Percentiles rank a stretch among this genome's conserved stretches.
Conservation (phyloP, 2,113 vertebrate species). For the Pterocles orientalis region DNA sequence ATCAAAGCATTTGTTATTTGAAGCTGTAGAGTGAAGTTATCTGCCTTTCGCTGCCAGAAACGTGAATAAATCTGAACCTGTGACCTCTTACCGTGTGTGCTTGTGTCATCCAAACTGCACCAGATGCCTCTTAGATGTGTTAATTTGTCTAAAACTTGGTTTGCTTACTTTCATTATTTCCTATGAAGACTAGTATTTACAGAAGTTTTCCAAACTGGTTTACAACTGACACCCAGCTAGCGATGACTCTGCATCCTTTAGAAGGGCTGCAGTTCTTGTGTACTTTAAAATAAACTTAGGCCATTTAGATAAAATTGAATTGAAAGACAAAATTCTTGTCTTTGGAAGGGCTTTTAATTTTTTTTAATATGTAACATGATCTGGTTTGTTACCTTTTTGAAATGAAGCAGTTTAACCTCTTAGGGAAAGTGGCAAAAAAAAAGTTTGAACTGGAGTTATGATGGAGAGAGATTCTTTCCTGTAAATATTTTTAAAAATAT, state of each 20-base stretch:
- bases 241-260: neutral
- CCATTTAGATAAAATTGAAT: neutral
- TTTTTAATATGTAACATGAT: neutral
- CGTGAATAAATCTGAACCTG: neutral
- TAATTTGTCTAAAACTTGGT: neutral
- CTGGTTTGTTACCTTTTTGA: neutral
- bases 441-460: neutral
- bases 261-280: neutral
- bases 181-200: neutral
- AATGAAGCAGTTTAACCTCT: neutral
- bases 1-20: neutral
- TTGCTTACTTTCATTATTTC: neutral
- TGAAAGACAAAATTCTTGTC: neutral
- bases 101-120: neutral
- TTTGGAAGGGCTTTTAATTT: neutral
- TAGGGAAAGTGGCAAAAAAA: neutral
- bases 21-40: neutral
- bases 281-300: neutral
- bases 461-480: neutral
- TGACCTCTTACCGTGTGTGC: neutral
- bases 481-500: neutral
- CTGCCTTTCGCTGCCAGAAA: neutral
- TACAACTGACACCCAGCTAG: neutral
- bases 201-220: neutral
- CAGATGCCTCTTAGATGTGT: neutral